phyloP scores from a whole-genome alignment of 2,113 vertebrate species.

The Nibea coibor region DNA sequence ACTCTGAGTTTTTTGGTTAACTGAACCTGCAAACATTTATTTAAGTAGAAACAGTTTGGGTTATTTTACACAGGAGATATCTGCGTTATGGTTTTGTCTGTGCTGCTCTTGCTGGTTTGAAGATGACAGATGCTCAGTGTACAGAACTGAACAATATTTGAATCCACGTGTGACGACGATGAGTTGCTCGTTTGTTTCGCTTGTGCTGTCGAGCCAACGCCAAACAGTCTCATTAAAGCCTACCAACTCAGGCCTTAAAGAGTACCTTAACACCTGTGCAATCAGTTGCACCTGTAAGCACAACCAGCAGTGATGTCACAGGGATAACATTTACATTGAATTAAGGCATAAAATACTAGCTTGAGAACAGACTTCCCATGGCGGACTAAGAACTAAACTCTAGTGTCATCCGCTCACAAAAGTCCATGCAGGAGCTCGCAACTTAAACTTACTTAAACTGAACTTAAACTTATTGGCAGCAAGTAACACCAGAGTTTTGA shows the following conservation, averaged over 20 bases:
- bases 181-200: neutral
- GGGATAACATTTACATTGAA: too few species aligned
- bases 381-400: neutral
- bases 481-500: neutral
- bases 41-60: neutral
- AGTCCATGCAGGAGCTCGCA: neutral
- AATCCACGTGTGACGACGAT: neutral
- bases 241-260: neutral
- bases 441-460: too few species aligned
- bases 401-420: neutral
- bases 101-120: neutral
- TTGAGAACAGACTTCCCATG: neutral
- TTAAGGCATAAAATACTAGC: neutral
- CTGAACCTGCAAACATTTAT: neutral
- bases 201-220: neutral
- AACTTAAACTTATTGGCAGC: neutral
- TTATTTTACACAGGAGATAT: neutral
- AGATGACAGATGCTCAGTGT: neutral
- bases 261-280: neutral
- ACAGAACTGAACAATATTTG: neutral
- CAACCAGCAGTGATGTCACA: neutral
- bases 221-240: neutral
- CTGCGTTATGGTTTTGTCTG: neutral
- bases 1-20: neutral
- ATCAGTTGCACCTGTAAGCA: neutral